These are phyloP conservation scores for Phalanger gymnotis DNA, from an alignment of 2,797 vertebrate genomes.

Conservation along the genomic window DNA sequence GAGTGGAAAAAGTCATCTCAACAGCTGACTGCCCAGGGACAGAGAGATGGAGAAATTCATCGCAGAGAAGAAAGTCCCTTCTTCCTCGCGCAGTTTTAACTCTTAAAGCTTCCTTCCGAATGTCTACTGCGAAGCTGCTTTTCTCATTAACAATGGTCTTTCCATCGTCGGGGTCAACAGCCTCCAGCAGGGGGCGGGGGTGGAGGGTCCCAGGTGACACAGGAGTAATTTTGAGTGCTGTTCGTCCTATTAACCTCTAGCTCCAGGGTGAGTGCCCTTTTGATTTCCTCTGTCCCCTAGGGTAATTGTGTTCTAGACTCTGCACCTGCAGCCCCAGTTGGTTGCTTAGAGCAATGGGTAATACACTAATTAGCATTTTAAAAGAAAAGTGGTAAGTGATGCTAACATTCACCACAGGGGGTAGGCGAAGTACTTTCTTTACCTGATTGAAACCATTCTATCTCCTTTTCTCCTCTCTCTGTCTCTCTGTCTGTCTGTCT, in stretches of 20 bases:
- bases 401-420: not conserved
- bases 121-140: not conserved
- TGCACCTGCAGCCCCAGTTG: not conserved
- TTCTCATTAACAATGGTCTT: not conserved
- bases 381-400: not conserved
- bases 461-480: not conserved
- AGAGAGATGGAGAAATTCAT: not conserved
- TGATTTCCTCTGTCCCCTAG: not conserved
- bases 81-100: not conserved
- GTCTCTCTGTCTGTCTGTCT: too few species aligned
- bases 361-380: not conserved
- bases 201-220: not conserved
- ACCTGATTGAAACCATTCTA: not conserved
- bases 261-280: not conserved
- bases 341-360: not conserved
- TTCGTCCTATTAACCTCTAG: not conserved
- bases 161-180: not conserved
- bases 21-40: not conserved
- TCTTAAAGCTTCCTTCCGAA: not conserved
- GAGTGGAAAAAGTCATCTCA: not conserved
- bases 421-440: not conserved
- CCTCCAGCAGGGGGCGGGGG: not conserved
- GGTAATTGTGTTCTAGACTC: not conserved
- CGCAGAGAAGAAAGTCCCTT: not conserved
- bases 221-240: not conserved